Evolutionary conservation across 2,888 invertebrate species (phyloP).

Genomic region (Coleophora deauratella): DNA sequence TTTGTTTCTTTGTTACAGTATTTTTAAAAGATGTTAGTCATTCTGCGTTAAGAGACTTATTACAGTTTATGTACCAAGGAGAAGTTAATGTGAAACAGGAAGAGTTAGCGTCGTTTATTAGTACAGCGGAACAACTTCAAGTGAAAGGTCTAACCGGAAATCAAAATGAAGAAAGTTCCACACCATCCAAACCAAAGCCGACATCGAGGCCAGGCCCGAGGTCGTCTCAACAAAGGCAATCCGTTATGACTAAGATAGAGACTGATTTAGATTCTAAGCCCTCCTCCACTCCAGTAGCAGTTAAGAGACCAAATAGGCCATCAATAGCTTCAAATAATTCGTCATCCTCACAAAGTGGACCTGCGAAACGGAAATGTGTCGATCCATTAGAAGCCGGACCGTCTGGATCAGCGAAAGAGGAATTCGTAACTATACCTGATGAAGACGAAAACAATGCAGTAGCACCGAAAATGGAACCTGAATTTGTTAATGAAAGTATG

Average conservation of each 20-base stretch:
- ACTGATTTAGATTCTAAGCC: slow-evolving; percentile 77
- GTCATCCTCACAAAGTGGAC: slow-evolving; percentile 74
- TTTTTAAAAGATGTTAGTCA: slow-evolving; percentile 82
- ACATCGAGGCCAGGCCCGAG: slow-evolving; percentile 76
- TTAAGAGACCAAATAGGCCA: slow-evolving; percentile 79
- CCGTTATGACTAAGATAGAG: slow-evolving; percentile 76
- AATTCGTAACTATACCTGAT: slow-evolving; percentile 70
- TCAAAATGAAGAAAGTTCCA: slow-evolving; percentile 75
- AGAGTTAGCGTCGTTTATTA: slow-evolving; percentile 80
- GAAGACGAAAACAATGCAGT: slow-evolving; percentile 73
- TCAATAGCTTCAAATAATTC: slow-evolving; percentile 76
- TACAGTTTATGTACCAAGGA: slow-evolving; percentile 83
- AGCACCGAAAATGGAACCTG: slow-evolving; percentile 80
- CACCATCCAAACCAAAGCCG: slow-evolving; percentile 74
- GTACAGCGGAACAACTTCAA: slow-evolving; percentile 82
- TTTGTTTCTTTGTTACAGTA: slow-evolving; percentile 63
- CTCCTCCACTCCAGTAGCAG: slow-evolving; percentile 75
- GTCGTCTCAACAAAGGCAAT: slow-evolving; percentile 77
- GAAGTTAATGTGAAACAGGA: slow-evolving; percentile 83
- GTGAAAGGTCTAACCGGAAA: slow-evolving; percentile 81
- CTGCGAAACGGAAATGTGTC: slow-evolving; percentile 71
- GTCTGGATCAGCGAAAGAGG: slow-evolving; percentile 70
- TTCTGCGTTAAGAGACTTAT: slow-evolving; percentile 79
- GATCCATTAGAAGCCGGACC: slow-evolving; percentile 78
- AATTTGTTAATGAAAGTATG: slow-evolving; percentile 76